Evolutionary conservation across 2,797 vertebrate species (phyloP).

Genomic region (Cossypha polioptera): DNA sequence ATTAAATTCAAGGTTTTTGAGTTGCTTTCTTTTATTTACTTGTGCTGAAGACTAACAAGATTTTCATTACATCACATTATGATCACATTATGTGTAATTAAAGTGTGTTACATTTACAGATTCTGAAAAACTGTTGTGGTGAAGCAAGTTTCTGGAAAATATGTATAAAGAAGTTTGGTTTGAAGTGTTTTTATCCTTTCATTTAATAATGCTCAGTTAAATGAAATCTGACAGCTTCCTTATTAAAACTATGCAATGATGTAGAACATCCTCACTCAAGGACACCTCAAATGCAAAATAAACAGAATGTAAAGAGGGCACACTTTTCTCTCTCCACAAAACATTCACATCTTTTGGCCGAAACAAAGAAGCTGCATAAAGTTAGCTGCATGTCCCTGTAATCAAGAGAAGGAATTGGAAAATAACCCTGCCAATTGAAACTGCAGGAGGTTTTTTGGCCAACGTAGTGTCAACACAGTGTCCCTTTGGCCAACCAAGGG

Average conservation of each 20-base stretch:
- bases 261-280: neutral
- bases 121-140: neutral
- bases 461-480: constrained; percentile 1
- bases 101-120: neutral
- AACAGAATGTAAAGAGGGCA: constrained; percentile 11
- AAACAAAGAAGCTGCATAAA: constrained; percentile 17
- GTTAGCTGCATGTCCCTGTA: constrained; percentile 9
- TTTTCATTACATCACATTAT: constrained; percentile 17
- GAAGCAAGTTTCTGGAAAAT: constrained; percentile 34
- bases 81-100: neutral
- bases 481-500: neutral
- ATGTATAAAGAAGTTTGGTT: neutral
- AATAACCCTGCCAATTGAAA: constrained; percentile 33
- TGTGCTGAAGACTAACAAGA: constrained; percentile 4
- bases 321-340: neutral
- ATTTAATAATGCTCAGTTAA: neutral
- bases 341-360: neutral
- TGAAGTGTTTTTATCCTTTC: neutral
- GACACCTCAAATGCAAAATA: constrained; percentile 13
- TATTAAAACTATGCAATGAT: neutral
- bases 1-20: neutral
- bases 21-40: constrained; percentile 20
- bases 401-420: constrained; percentile 17
- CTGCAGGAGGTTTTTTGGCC: constrained; percentile 37
- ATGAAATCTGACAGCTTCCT: constrained; percentile 18